Percentiles rank a stretch among this genome's conserved stretches.
Conservation (phyloP, 2,888 invertebrate genomes). For the Sinhomidia bicolor region DNA sequence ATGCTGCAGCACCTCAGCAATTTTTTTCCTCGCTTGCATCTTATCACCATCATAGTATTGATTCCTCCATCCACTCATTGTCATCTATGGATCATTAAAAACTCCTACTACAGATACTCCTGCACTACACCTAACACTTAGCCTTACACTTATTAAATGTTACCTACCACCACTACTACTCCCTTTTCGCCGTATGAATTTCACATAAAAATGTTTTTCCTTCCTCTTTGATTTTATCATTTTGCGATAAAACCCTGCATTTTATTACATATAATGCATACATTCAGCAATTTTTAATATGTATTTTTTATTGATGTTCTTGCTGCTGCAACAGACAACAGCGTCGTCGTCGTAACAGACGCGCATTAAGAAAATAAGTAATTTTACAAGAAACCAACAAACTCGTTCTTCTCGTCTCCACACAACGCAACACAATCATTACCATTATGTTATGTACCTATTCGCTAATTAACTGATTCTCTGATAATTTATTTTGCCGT, state of each 20-base stretch:
- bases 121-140: slow-evolving; percentile 3
- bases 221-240: background rate
- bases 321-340: background rate
- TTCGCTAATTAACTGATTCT: slow-evolving; percentile 58
- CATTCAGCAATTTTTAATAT: no score
- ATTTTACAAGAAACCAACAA: slow-evolving; percentile 1
- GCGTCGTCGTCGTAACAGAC: no score
- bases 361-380: background rate
- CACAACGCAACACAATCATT: background rate
- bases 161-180: no score
- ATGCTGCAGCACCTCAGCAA: background rate
- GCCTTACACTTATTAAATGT: slow-evolving; percentile 35
- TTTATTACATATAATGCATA: background rate
- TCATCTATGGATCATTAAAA: background rate
- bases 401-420: background rate
- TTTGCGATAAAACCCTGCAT: background rate
- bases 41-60: no score
- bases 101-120: background rate
- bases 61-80: no score
- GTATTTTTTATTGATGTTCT: background rate
- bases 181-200: no score
- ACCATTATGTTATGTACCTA: background rate
- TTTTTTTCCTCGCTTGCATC: no score
- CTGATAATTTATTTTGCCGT: slow-evolving; percentile 45
- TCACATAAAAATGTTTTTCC: no score